Base-by-base conservation (phyloP, 2,888 invertebrate species). In the Drosophila stalkeri region DNA sequence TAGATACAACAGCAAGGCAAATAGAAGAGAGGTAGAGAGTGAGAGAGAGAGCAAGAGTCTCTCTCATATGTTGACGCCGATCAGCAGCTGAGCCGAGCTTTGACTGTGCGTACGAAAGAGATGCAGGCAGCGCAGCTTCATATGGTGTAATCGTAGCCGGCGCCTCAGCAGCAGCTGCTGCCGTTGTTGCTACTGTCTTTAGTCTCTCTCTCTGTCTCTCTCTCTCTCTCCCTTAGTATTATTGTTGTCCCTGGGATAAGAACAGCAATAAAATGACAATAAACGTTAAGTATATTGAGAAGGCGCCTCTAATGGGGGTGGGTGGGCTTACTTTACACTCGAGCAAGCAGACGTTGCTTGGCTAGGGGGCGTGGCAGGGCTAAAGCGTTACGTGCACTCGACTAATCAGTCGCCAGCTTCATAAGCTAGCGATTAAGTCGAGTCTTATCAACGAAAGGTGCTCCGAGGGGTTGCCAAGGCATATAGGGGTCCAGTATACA, bases 231-330 rank as follows among this genome's bases (percentile, higher is more conserved):
- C 31, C 18, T 2, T 62, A 27, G 12, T 54, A 16, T 16, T 39
- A 16, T 39, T 14, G 37, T 64, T 73, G 56, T 61, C 64, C 44
- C 56, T 63, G 63, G 54, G 61, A 64, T 54, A 46, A 59, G 23
- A 66, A 66, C 39, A 78, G 67, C 64, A 79, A 78, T 65, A 72
- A 75, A 79, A 72, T 61, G 61, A 64, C 80, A 75, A 78, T 78
- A 68, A 78, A 75, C 52, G 64, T 78, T 65, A 72, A 72, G 65
- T 57, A 63, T 75, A 65, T 55, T 51, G 43, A 51, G 59, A 47
- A 69, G 51, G 37, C 57, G 23, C 67, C 35, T 18, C 16, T 8
- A 9, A 33, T 33, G 49, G 62, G 55, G 44, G 72, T 72, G 79
- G 79, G 61, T 60, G 70, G 56, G 16, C 52, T 63, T 64, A 57